Base-by-base conservation (phyloP, 2,888 invertebrate genomes). In the Brassicogethes aeneus region DNA sequence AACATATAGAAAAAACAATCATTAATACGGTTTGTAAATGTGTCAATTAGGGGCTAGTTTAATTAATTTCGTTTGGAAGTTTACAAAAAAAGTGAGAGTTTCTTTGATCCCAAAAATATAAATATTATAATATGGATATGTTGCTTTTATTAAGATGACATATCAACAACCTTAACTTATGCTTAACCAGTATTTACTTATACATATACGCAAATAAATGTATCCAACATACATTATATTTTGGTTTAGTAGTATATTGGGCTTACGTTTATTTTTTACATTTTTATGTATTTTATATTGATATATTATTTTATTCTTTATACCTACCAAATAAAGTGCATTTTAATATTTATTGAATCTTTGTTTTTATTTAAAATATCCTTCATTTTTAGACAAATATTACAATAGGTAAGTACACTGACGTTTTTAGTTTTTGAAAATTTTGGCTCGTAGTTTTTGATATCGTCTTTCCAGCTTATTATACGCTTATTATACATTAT, bases 271-370 rank as follows among this genome's bases (percentile, higher is more conserved):
- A 7, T 7, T 23, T 23, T 23, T 23, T 23, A 23, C 23, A 23
- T 23, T 23, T 23, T 23, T 23, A 23, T 23, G 23, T 23, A 23
- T 23, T 23, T 23, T 23, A 23, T 23, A 23, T 23, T 23, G 5
- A 5, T n/a, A 14, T 15, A 34, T 34, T 34, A 34, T 34, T 34
- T 34, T 34, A 34, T 34, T 15, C 34, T 34, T n/a, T 14, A n/a
- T n/a, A n/a, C n/a, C n/a, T n/a, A 34, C 15, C 16, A 34, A 15
- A 34, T 34, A 34, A 34, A 34, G 15, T 15, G 34, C 34, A 34
- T 34, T 34, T 34, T 7, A 34, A 34, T 23, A 23, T 23, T 23
- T 23, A 23, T 23, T 23, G 23, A 23, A 23, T 7, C 23, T 10
- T 5, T 23, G 5, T 23, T 23, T 23, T 23, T n/a, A n/a, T n/a